phyloP scores from a whole-genome alignment of 2,888 invertebrate species.

The Nephrotoma guestfalica region DNA sequence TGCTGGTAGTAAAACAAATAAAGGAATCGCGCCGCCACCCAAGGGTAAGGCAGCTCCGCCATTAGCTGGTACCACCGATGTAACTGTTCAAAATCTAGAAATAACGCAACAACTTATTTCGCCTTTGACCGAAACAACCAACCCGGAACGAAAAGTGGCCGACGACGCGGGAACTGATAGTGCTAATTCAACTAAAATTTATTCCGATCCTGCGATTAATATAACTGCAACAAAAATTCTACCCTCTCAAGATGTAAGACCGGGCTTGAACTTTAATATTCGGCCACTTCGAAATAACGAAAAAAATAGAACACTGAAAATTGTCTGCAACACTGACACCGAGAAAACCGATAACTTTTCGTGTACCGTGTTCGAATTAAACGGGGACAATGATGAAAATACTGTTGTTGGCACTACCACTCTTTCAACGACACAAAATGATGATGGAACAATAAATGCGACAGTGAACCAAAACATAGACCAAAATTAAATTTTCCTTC shows the following conservation, averaged over 20 bases:
- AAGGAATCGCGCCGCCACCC: no score
- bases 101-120: background rate
- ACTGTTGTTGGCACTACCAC: background rate
- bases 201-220: background rate
- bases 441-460: background rate
- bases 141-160: no score
- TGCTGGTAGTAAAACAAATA: no score
- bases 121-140: background rate
- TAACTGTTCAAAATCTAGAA: background rate
- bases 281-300: background rate
- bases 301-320: background rate
- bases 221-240: background rate
- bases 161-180: background rate
- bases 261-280: background rate
- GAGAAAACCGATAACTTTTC: background rate
- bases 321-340: background rate
- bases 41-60: background rate
- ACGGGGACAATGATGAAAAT: background rate
- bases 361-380: background rate
- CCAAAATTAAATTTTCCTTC: background rate
- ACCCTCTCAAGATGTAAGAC: background rate
- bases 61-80: background rate
- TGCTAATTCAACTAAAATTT: background rate
- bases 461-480: background rate
- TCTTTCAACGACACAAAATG: background rate